A percentile compares a stretch with the other conserved stretches of the same genome.
These are phyloP conservation scores for Halcyon leucocephala DNA, from an alignment of 2,797 vertebrate genomes.

Conservation along the genomic window DNA sequence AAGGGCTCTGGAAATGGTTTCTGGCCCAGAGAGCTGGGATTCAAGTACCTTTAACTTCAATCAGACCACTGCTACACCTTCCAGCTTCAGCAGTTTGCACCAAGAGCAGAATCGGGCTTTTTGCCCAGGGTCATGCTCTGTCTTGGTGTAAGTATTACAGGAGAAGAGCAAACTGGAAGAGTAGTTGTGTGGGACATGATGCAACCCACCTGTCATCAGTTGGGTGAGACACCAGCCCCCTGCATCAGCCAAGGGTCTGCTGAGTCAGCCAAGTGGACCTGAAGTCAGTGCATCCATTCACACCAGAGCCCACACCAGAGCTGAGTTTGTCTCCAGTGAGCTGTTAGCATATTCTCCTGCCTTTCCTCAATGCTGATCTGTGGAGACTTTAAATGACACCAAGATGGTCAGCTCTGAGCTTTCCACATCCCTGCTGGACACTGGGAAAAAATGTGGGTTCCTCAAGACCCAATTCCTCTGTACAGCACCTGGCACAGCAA, in stretches of 20 bases:
- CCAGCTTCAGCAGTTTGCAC: not conserved
- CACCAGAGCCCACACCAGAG: not conserved
- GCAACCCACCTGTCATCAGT: not conserved
- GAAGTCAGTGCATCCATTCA: not conserved
- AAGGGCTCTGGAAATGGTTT: not conserved
- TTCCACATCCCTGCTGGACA: not conserved
- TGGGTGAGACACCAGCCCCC: not conserved
- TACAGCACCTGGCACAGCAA: not conserved
- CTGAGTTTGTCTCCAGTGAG: not conserved
- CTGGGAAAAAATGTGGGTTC: not conserved
- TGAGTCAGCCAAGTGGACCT: not conserved
- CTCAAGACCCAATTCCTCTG: not conserved
- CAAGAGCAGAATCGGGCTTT: not conserved
- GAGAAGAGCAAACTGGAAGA: not conserved
- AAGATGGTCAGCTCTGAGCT: not conserved
- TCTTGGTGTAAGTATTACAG: not conserved
- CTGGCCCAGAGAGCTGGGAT: not conserved
- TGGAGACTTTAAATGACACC: not conserved
- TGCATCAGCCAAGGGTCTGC: not conserved
- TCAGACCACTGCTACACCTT: not conserved
- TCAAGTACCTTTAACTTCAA: not conserved
- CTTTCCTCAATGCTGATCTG: not conserved
- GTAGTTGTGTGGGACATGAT: accelerated
- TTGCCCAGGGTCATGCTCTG: not conserved
- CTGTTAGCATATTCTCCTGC: not conserved